A percentile compares a stretch with the other conserved stretches of the same genome.
These are phyloP conservation scores for Neomorphus geoffroyi DNA, from an alignment of 2,797 vertebrate species.

Conservation along the genomic window DNA sequence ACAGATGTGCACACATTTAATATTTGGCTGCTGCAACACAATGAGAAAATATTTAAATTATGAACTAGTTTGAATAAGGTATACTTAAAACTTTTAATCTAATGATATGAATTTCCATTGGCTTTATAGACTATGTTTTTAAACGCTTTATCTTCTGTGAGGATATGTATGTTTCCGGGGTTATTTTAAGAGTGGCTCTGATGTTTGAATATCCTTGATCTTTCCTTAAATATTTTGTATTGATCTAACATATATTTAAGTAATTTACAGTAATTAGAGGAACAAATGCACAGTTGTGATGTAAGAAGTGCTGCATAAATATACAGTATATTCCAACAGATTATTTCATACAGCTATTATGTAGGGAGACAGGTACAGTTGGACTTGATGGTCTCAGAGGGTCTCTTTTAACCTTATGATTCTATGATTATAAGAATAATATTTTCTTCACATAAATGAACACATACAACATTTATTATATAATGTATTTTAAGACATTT, in stretches of 20 bases:
- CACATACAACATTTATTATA: accelerated
- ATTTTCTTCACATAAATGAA: neutral
- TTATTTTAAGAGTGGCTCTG: neutral
- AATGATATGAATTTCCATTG: neutral
- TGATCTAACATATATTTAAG: neutral
- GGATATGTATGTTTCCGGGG: neutral
- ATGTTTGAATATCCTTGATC: neutral
- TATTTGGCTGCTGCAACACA: neutral
- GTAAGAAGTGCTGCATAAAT: neutral
- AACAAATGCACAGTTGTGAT: neutral
- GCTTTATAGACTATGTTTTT: neutral
- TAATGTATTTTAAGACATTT: neutral
- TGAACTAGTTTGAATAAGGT: neutral
- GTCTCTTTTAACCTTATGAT: too few species aligned
- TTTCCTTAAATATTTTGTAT: neutral
- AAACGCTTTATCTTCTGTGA: neutral
- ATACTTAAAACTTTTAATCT: neutral
- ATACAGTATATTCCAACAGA: neutral
- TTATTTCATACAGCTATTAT: neutral
- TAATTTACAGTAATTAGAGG: neutral
- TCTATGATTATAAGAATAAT: neutral
- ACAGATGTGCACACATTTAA: neutral
- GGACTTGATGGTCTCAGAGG: too few species aligned
- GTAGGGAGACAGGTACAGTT: too few species aligned
- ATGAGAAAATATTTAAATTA: slow-evolving; percentile 6